These are phyloP conservation scores for Agrypnia vestita DNA, from an alignment of 1,140 invertebrate species.

Conservation along the genomic window DNA sequence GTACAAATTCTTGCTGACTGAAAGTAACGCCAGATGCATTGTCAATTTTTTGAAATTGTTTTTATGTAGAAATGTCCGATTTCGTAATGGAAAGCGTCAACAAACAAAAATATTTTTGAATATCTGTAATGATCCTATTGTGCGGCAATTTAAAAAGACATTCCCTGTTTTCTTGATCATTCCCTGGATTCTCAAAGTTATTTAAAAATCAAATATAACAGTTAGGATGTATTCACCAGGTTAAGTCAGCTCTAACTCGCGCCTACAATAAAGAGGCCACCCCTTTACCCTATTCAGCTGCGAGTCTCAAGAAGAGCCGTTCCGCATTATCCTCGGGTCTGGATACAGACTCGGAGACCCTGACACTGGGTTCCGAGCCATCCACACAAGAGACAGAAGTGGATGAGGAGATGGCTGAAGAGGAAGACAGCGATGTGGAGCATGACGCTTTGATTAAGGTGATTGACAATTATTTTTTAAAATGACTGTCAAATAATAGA, in stretches of 20 bases:
- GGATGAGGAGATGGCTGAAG: constrained; percentile 74
- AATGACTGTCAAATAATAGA: no score
- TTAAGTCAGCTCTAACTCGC: constrained; percentile 93
- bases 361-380: constrained; percentile 70
- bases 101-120: no score
- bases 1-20: no score
- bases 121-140: no score
- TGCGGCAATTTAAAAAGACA: no score
- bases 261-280: constrained; percentile 90
- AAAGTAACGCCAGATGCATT: no score
- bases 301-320: constrained; percentile 75
- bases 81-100: no score
- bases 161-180: no score
- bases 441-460: constrained; percentile 89
- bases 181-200: no score
- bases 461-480: constrained; percentile 18
- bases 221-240: neutral
- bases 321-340: constrained; percentile 62
- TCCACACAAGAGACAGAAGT: constrained; percentile 63
- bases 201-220: no score
- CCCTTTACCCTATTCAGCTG: constrained; percentile 81
- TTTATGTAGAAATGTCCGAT: no score
- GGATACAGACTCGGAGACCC: constrained; percentile 69
- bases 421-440: constrained; percentile 77
- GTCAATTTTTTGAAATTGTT: no score